Conservation (phyloP, 2,888 invertebrate species). For the Xestia ashworthii region DNA sequence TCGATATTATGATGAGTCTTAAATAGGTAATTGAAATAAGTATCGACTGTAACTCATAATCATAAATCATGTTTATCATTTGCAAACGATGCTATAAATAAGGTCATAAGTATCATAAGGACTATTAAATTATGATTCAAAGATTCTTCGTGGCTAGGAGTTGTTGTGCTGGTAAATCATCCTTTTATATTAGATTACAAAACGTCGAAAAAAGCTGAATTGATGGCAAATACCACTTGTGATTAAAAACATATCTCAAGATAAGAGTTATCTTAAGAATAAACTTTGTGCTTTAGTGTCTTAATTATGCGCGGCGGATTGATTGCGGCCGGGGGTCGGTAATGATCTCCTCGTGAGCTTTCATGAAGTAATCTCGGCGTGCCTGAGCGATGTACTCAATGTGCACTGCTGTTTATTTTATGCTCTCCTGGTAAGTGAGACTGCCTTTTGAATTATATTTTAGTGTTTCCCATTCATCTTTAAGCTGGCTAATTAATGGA, state of each 20-base stretch:
- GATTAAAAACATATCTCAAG: constrained; percentile 70
- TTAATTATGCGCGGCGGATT: constrained; percentile 84
- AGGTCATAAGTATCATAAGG: background rate
- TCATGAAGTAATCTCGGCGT: constrained; percentile 78
- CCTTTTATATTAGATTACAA: background rate
- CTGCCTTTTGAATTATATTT: constrained; percentile 30
- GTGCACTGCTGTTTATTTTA: constrained; percentile 67
- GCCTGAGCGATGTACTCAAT: constrained; percentile 71
- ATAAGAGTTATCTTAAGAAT: constrained; percentile 70
- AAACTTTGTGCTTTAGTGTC: constrained; percentile 77
- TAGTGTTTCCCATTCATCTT: constrained; percentile 19
- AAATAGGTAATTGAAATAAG: constrained; percentile 72
- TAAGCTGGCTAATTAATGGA: background rate
- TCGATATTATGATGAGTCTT: constrained; percentile 77
- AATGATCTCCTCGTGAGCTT: constrained; percentile 83
- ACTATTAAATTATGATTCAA: constrained; percentile 3
- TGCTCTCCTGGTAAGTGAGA: constrained; percentile 51
- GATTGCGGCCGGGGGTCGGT: constrained; percentile 80
- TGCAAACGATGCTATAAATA: constrained; percentile 48
- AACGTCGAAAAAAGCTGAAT: background rate
- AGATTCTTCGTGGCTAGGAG: background rate
- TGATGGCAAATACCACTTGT: constrained; percentile 32
- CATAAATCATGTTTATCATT: constrained; percentile 61
- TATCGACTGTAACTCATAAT: constrained; percentile 67
- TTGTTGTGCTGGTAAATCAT: background rate